phyloP scores from a whole-genome alignment of 2,888 invertebrate species.

The Hyposoter dolosus region DNA sequence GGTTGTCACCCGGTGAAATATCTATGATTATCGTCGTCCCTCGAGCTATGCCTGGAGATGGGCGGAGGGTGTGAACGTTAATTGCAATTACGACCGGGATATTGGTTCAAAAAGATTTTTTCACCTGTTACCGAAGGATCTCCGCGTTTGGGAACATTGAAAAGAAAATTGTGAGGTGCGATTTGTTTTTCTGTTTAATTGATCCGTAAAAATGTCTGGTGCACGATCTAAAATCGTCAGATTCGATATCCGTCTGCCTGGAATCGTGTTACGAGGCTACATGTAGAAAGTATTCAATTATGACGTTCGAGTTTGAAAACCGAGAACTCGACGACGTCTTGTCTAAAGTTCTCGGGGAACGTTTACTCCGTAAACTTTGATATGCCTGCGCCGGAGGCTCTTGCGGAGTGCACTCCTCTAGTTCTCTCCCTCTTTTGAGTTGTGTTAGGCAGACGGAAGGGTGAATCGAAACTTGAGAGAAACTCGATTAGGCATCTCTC shows the following conservation, averaged over 20 bases:
- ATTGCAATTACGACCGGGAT: constrained; percentile 76
- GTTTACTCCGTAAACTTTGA: constrained; percentile 43
- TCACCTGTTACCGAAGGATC: constrained; percentile 7
- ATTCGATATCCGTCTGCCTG: background rate
- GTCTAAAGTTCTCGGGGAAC: constrained; percentile 33
- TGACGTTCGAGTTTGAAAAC: constrained; percentile 12
- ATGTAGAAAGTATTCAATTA: background rate
- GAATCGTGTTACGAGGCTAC: background rate
- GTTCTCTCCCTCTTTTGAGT: background rate
- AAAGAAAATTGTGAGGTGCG: background rate
- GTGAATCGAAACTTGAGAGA: constrained; percentile 57
- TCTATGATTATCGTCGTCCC: constrained; percentile 42
- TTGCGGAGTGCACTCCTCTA: constrained; percentile 22
- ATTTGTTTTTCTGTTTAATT: background rate
- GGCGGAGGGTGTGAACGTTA: constrained; percentile 74
- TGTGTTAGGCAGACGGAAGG: constrained; percentile 1
- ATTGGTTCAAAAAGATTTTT: constrained; percentile 72
- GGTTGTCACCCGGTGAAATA: constrained; percentile 1
- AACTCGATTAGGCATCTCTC: constrained; percentile 65
- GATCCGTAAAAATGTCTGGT: background rate
- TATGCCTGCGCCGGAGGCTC: constrained; percentile 29
- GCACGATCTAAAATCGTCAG: background rate
- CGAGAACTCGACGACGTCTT: constrained; percentile 11
- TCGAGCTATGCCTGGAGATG: constrained; percentile 76
- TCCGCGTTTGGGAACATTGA: constrained; percentile 21